Conservation (phyloP, 2,888 invertebrate species). For the Myopa tessellatipennis region DNA sequence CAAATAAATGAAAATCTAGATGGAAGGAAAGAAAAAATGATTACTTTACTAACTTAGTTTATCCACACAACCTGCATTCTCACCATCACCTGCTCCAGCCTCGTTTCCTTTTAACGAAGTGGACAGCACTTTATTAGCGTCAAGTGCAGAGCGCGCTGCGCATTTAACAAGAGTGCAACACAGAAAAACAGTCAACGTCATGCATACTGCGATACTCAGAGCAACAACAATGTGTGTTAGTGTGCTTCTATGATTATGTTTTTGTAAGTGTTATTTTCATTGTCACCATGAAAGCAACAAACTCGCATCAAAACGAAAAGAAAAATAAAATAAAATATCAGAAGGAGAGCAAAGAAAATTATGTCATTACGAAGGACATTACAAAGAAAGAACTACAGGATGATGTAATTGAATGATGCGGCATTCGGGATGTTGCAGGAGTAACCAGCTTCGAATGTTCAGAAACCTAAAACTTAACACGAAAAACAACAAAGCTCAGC, state of each 20-base stretch:
- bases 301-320: not conserved
- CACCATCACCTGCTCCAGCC: not conserved
- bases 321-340: not conserved
- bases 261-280: conserved; percentile 7
- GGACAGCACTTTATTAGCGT: not conserved
- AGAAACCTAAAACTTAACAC: too few relatives aligned
- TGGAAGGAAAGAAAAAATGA: not conserved
- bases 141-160: conserved; percentile 10
- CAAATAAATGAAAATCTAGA: not conserved
- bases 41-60: too few relatives aligned
- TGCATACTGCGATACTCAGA: not conserved
- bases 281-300: conserved; percentile 8
- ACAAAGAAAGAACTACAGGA: not conserved
- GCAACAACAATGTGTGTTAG: not conserved
- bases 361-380: not conserved
- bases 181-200: not conserved
- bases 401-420: conserved; percentile 25
- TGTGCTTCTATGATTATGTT: not conserved
- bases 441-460: too few relatives aligned
- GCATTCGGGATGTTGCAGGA: too few relatives aligned
- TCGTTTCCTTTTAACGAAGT: not conserved
- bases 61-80: too few relatives aligned
- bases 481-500: not conserved
- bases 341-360: not conserved
- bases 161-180: conserved; percentile 1